Base-by-base conservation (phyloP, 2,797 vertebrate species). In the Microctenopoma steveboyesi region DNA sequence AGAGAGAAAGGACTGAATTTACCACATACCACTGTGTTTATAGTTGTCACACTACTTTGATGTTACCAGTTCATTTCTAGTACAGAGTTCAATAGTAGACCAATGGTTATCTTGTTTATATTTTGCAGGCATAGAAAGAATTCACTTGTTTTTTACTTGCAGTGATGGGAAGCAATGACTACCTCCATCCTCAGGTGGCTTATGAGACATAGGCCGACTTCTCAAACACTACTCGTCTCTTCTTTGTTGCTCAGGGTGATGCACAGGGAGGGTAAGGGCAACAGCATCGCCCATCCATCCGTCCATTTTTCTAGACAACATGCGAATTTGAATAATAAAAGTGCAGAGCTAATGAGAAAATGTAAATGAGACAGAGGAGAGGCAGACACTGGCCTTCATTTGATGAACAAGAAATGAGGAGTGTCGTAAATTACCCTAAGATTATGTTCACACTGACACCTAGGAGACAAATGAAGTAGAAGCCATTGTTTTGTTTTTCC, bases 291-390 rank as follows among this genome's bases (percentile, higher is more conserved):
- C 51, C 56, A 66, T 54, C 69, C 35, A 18, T 46, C 48, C 16
- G 13, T 33, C 42, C 58, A 45, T 62, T 72, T 71, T 82, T 74
- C 54, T 45, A 11, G 58, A 84, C 86, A 86, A 86, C 76, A 76
- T 76, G 45, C 56, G 12, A 75, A 92, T 93, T 91, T 90, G 76
- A 93, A 94, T 93, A 64, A 93, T 92, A 91, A 92, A 93, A 91
- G 90, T 93, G 79, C 2, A 1, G 43, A 74, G 70, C 83, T 92
- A 91, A 93, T 93, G 91, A 93, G 88, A 92, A 94, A 88, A 92
- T 93, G 91, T 89, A 90, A 92, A 94, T 90, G 72, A 87, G 85
- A 68, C 55, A 9, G 63, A 77, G 54, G 70, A 81, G 39, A 35
- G 39, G 69, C 70, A 74, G 59, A 64, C 70, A 73, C 57, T 60